Percentiles rank a stretch among this genome's conserved stretches.
phyloP scores from a whole-genome alignment of 2,113 vertebrate species.

The Silurus asotus region DNA sequence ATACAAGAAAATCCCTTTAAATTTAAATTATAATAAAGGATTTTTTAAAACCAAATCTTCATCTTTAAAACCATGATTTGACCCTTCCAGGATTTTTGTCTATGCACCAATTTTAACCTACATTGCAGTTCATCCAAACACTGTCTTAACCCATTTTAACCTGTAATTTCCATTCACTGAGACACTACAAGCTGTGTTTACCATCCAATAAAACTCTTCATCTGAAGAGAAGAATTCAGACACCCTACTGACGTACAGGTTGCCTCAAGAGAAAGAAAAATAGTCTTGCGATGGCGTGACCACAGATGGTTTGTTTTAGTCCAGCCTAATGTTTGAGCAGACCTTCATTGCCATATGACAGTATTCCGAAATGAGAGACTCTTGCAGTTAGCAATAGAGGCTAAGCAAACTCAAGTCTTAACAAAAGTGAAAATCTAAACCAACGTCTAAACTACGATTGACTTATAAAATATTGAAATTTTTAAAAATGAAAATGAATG shows the following conservation, averaged over 20 bases:
- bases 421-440: not conserved
- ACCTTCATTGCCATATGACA: not conserved
- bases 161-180: slow-evolving; percentile 21
- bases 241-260: slow-evolving; percentile 4
- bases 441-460: slow-evolving; percentile 1
- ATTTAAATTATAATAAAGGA: not conserved
- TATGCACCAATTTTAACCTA: not conserved
- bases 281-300: not conserved
- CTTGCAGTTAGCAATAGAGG: not conserved
- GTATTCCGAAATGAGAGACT: not conserved
- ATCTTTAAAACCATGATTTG: slow-evolving; percentile 12
- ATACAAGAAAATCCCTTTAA: not conserved
- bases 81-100: not conserved
- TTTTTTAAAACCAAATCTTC: not conserved
- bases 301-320: slow-evolving; percentile 28
- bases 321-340: slow-evolving; percentile 34
- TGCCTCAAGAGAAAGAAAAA: slow-evolving; percentile 29
- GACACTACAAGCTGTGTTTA: slow-evolving; percentile 29
- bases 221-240: slow-evolving; percentile 40
- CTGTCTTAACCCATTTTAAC: slow-evolving; percentile 19
- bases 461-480: slow-evolving; percentile 26
- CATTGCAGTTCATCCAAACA: slow-evolving; percentile 19
- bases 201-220: slow-evolving; percentile 39
- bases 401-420: slow-evolving; percentile 9
- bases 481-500: not conserved